Conservation (phyloP, 2,888 invertebrate species). For the Mesochorus sp. region DNA sequence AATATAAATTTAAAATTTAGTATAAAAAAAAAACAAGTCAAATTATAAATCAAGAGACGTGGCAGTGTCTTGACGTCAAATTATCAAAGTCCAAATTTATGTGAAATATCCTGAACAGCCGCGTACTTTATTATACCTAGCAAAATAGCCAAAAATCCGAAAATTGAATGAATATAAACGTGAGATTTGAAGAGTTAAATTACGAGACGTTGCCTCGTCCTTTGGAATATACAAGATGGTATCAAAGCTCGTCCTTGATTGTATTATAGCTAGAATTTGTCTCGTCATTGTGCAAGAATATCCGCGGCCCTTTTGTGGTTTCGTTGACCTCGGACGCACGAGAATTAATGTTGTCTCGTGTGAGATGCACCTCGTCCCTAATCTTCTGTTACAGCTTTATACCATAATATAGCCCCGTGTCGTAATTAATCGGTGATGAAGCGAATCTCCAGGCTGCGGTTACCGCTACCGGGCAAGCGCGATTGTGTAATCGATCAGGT, state of each 20-base stretch:
- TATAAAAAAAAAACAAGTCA: no score
- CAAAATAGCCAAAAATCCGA: no score
- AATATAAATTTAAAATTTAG: no score
- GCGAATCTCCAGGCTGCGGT: conserved; percentile 31
- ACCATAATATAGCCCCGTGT: not conserved
- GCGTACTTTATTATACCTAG: no score
- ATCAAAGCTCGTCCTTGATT: not conserved
- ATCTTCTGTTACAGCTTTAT: conserved; percentile 41
- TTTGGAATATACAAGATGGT: not conserved
- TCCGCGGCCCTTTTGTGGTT: conserved; percentile 32
- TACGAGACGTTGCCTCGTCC: no score
- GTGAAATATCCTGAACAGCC: no score
- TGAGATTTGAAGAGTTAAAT: no score
- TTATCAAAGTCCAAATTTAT: no score
- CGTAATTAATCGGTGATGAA: conserved; percentile 35
- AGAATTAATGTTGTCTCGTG: conserved; percentile 23
- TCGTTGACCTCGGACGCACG: conserved; percentile 25
- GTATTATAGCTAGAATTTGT: conserved; percentile 2
- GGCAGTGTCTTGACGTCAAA: no score
- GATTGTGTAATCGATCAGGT: not conserved
- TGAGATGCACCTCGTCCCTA: conserved; percentile 49
- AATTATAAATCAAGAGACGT: no score
- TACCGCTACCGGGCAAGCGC: not conserved
- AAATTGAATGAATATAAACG: no score
- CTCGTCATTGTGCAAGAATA: not conserved